Base-by-base conservation (phyloP, 1,140 invertebrate species). In the Diachasma alloeum region DNA sequence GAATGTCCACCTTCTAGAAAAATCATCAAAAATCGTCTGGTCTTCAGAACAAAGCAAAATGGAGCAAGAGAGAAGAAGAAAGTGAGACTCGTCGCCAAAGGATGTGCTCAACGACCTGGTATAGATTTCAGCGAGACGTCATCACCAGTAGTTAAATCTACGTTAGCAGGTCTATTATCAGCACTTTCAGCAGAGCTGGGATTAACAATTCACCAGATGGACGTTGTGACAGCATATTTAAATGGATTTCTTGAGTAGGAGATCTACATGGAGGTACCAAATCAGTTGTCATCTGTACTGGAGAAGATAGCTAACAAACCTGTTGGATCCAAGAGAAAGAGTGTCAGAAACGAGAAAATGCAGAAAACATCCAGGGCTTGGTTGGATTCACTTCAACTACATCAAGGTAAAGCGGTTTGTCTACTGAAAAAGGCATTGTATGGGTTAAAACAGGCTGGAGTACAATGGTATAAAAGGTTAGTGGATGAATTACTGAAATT, bases 241-340 rank as follows among this genome's bases (percentile, higher is more conserved):
- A 78, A 87, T 67, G 82, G 82, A 8, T 72, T 75, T 13, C 19
- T 87, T 4, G 72, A 87, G 36, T 83, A 84, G 77, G 83, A 88
- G 13, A 84, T 90, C 6, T 89, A 86, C 71, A 90, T 90, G 87
- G 78, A 82, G 72, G 81, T 72, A 84, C 87, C 10, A 67, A 80
- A 37, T 81, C 74, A 53, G 67, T 79, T 19, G 56, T 76, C 0
- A 37, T 63, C 67, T n/a, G n/a, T n/a, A 19, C 48, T 74, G 6
- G 31, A 37, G 56, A 74, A 53, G 66, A 46, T 74, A 8, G 26
- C 36, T 11, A 68, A 68, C 15, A 17, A 68, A 68, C 66, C 66
- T n/a, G 17, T 68, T 10, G 26, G 66, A 31, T 19, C 56, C 59
- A 4, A 46, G 66, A 69, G 76, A 17, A 26, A 66, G 42, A 66